Evolutionary conservation across 2,797 vertebrate genomes (phyloP).

Genomic region (Microchirus variegatus): DNA sequence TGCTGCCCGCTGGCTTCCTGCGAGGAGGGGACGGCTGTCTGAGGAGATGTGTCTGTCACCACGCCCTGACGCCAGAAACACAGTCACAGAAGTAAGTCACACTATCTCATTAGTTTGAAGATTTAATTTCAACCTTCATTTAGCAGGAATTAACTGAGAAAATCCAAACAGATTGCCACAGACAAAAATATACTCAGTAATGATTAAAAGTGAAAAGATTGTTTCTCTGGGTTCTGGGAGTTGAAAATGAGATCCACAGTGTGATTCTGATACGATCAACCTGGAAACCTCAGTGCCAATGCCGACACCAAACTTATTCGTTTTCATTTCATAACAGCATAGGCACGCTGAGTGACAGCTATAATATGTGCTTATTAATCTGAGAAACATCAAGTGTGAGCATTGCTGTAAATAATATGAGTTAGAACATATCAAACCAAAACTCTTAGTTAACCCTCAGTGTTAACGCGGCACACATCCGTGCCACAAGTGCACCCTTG

Average conservation of each 20-base stretch:
- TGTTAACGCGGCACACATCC: no score
- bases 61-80: slow-evolving; percentile 85
- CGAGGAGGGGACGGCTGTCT: slow-evolving; percentile 91
- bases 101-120: neutral
- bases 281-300: no score
- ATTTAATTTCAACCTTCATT: neutral
- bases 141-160: neutral
- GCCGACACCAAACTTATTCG: no score
- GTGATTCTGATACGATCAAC: slow-evolving; percentile 2
- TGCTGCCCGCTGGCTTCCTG: slow-evolving; percentile 95
- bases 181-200: slow-evolving; percentile 1
- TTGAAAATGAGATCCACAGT: no score
- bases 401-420: neutral
- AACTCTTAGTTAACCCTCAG: neutral
- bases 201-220: slow-evolving; percentile 3
- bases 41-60: slow-evolving; percentile 93
- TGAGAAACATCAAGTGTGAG: neutral
- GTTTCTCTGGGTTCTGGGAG: no score
- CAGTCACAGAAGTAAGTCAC: slow-evolving; percentile 1
- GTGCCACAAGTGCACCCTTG: no score
- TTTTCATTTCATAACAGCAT: neutral
- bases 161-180: slow-evolving; percentile 1
- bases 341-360: neutral
- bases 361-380: neutral
- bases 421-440: neutral